Evolutionary conservation across 2,888 invertebrate genomes (phyloP), one percentile per base, ranked within the genome.

Genomic region (Homarus gammarus): DNA sequence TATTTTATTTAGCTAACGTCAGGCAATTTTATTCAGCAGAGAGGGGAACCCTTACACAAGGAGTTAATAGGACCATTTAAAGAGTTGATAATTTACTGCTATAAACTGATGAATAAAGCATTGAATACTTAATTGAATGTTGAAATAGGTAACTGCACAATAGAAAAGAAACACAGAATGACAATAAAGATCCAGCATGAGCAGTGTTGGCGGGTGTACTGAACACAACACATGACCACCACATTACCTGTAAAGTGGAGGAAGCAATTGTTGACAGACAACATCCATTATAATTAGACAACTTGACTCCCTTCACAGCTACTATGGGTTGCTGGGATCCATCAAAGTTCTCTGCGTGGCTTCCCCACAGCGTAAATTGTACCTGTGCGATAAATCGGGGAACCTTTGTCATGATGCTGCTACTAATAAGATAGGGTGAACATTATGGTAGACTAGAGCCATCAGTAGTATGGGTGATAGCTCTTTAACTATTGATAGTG

Each of bases 301-400:
- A 94, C 40, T 96, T 96, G 0, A 96, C 97, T 3, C 97, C 96
- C 95, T 99, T 99, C 1, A 97, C 95, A 31, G 97, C 96, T 51
- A 99, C 93, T 0, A 99, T 96, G 1, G 98, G 98, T 93, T 97
- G 96, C 6, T 95, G 94, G 84, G 95, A 95, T 0, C 96, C 96
- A 93, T 97, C 96, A 93, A 99, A 99, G 88, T 95, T 96, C 93
- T 97, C 97, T 0, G 99, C 99, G 93, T 97, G 96, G 56, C 95
- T 95, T 2, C 97, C 98, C 99, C 99, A 99, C 0, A 99, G 94
- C 0, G 99, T 98, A 5, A 99, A 93, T n/a, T 94, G 94, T n/a
- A 90, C 83, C 90, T 90, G 75, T 31, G 31, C 31, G 44, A 51
- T 36, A 40, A 75, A 1, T 27, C 51, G 18, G 33, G 12, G 33